Evolutionary conservation across 64 coral and sea anemone genomes (phyloP).

Genomic region (Pocillopora verrucosa): DNA sequence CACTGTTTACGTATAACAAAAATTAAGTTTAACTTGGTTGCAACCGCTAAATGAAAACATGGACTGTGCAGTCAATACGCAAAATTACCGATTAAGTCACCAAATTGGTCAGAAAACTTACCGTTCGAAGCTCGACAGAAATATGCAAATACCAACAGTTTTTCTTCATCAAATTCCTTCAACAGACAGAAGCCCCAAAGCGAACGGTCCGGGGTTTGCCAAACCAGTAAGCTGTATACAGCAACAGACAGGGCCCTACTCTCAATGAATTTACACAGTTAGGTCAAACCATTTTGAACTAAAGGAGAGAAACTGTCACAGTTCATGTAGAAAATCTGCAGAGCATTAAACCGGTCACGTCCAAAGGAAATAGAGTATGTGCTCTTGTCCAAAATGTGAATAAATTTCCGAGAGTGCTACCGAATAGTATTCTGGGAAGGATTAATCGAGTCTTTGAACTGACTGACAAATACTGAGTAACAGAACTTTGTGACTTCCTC

Average conservation of each 20-base stretch:
- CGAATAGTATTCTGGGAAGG: constrained; percentile 31
- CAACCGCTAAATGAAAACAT: background rate
- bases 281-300: constrained; percentile 12
- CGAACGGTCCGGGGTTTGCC: background rate
- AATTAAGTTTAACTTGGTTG: background rate
- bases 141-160: background rate
- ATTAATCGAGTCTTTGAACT: background rate
- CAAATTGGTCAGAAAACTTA: background rate
- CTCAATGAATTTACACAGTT: too few relatives aligned
- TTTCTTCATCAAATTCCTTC: constrained; percentile 6
- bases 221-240: background rate
- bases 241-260: background rate
- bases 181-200: background rate
- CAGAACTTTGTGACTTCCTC: background rate
- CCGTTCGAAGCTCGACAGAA: constrained; percentile 6
- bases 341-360: constrained; percentile 22
- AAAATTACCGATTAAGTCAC: background rate
- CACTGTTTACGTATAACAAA: constrained; percentile 8
- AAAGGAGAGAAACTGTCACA: background rate
- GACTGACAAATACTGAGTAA: background rate
- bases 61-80: background rate
- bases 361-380: constrained; percentile 14
- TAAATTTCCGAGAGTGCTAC: background rate
- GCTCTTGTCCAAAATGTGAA: constrained; percentile 10
- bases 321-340: background rate